These are phyloP conservation scores for Ceratothoa steindachneri DNA, from an alignment of 2,888 invertebrate genomes.

Conservation along the genomic window DNA sequence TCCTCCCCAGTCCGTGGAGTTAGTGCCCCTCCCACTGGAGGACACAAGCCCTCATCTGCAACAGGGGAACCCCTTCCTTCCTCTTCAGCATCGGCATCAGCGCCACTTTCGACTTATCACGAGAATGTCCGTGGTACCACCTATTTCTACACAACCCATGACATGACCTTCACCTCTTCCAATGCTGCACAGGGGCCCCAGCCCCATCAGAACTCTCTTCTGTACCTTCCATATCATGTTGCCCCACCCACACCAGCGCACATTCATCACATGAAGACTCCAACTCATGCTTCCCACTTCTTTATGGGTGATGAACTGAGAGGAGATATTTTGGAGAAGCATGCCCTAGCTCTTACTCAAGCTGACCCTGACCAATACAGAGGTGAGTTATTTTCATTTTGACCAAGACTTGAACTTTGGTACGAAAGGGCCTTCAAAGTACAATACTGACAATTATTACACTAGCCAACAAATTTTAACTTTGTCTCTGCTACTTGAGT, in stretches of 20 bases:
- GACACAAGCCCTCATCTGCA: background rate
- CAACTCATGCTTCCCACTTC: slow-evolving; percentile 55
- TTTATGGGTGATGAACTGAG: slow-evolving; percentile 81
- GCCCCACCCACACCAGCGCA: slow-evolving; percentile 44
- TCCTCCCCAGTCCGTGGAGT: slow-evolving; percentile 5
- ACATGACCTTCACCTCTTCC: slow-evolving; percentile 17
- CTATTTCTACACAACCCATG: slow-evolving; percentile 48
- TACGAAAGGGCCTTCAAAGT: no score
- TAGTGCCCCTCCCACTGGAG: background rate
- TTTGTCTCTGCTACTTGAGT: no score
- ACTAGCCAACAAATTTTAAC: no score
- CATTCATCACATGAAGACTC: slow-evolving; percentile 39
- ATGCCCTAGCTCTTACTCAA: slow-evolving; percentile 68
- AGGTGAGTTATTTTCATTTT: slow-evolving; percentile 52
- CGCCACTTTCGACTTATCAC: slow-evolving; percentile 18
- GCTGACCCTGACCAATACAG: slow-evolving; percentile 65
- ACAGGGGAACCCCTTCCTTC: no score
- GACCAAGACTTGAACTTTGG: background rate
- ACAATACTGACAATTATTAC: no score
- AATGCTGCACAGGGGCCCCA: no score
- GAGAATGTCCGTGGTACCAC: slow-evolving; percentile 49
- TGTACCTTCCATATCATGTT: slow-evolving; percentile 38
- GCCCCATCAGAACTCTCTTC: slow-evolving; percentile 11
- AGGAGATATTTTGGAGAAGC: slow-evolving; percentile 70
- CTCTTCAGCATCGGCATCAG: no score